Evolutionary conservation across 2,888 invertebrate species (phyloP).

Genomic region (Apotomis betuletana): DNA sequence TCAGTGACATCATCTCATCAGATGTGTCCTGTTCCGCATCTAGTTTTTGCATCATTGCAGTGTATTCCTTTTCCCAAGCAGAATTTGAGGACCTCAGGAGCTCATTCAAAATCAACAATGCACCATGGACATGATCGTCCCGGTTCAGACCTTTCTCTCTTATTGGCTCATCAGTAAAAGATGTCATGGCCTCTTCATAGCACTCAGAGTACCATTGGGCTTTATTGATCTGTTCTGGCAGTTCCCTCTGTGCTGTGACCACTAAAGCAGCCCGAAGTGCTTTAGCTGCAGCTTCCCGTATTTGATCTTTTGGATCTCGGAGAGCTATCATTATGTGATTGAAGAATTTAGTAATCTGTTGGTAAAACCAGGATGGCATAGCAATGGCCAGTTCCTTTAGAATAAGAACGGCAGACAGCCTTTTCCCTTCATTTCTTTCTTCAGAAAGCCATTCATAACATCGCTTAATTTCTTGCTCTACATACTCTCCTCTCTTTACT

Average conservation of each 20-base stretch:
- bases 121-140: constrained; percentile 97
- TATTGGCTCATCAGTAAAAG: constrained; percentile 86
- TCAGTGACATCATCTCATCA: constrained; percentile 81
- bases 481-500: constrained; percentile 96
- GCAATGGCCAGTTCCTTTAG: constrained; percentile 96
- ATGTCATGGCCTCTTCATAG: constrained; percentile 92
- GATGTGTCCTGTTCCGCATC: constrained; percentile 74
- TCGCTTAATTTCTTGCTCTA: constrained; percentile 97
- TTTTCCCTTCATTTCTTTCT: constrained; percentile 94
- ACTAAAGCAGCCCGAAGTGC: constrained; percentile 96
- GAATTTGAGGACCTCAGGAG: constrained; percentile 94
- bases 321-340: constrained; percentile 96
- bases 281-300: constrained; percentile 96
- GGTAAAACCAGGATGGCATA: constrained; percentile 99
- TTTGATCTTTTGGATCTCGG: constrained; percentile 94
- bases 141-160: constrained; percentile 87
- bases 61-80: constrained; percentile 92
- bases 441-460: constrained; percentile 97
- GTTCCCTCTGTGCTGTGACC: constrained; percentile 97
- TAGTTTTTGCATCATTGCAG: constrained; percentile 86
- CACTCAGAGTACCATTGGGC: constrained; percentile 96
- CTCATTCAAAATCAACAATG: constrained; percentile 96
- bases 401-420: constrained; percentile 95
- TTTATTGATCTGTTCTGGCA: constrained; percentile 93
- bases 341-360: constrained; percentile 95